phyloP scores from a whole-genome alignment of 2,113 vertebrate genomes.

The Phodopus roborovskii region DNA sequence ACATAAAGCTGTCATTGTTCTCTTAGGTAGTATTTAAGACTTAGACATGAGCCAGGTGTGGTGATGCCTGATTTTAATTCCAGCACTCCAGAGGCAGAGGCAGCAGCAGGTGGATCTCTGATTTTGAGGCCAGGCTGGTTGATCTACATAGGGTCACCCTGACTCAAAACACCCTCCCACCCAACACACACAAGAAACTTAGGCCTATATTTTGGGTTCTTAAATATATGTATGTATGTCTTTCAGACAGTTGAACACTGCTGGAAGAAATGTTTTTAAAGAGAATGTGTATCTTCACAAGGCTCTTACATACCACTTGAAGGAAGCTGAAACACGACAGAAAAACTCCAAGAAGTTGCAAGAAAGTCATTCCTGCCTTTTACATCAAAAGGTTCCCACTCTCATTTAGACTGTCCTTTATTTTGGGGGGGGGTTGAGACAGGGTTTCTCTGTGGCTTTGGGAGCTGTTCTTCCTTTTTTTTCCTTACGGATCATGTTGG shows the following conservation, averaged over 20 bases:
- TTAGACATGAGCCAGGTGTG: background rate
- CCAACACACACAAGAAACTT: background rate
- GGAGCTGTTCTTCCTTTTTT: background rate
- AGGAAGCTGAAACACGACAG: constrained; percentile 85
- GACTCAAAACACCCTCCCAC: background rate
- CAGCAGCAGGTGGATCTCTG: background rate
- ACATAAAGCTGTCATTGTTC: background rate
- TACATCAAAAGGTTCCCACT: constrained; percentile 88
- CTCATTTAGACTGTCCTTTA: constrained; percentile 45
- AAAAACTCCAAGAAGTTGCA: constrained; percentile 83
- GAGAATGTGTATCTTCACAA: constrained; percentile 89
- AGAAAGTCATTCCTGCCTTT: constrained; percentile 84
- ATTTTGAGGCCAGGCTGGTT: background rate
- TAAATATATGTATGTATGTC: background rate
- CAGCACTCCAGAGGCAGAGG: background rate
- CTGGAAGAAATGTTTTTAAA: constrained; percentile 89
- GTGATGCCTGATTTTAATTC: background rate
- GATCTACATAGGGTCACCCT: background rate
- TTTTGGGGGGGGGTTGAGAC: no score
- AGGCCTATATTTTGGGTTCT: constrained; percentile 44
- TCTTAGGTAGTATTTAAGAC: constrained; percentile 30
- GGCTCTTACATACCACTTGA: constrained; percentile 86
- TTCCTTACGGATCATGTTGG: no score
- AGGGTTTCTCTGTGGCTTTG: no score
- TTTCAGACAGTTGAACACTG: constrained; percentile 89